Percentiles rank a stretch among this genome's conserved stretches.
phyloP scores from a whole-genome alignment of 2,888 invertebrate genomes.

The Drosophila ustulata region DNA sequence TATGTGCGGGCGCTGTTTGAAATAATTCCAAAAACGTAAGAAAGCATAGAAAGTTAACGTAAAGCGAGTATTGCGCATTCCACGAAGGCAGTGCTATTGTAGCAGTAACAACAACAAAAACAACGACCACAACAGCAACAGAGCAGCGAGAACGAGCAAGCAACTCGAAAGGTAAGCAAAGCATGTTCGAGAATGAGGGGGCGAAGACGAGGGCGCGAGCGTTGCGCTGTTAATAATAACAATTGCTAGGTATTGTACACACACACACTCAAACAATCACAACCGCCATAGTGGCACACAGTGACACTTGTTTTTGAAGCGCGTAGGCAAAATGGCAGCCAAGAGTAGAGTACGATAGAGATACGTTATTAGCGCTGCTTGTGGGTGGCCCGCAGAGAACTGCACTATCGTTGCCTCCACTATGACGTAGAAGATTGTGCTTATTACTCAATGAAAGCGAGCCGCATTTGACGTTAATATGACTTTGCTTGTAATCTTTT shows the following conservation, averaged over 20 bases:
- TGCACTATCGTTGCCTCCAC: neutral
- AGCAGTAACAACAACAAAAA: constrained; percentile 43
- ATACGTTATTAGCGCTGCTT: constrained; percentile 18
- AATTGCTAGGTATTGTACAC: constrained; percentile 66
- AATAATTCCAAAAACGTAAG: constrained; percentile 41
- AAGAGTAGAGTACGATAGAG: constrained; percentile 31
- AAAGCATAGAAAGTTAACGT: constrained; percentile 54
- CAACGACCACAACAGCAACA: constrained; percentile 20
- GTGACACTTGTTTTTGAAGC: constrained; percentile 66
- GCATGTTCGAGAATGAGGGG: constrained; percentile 45
- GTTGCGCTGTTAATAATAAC: constrained; percentile 66
- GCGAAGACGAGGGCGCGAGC: constrained; percentile 30
- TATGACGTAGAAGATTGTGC: constrained; percentile 5
- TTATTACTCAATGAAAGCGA: constrained; percentile 56
- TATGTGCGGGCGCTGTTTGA: constrained; percentile 72
- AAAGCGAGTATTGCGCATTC: constrained; percentile 72
- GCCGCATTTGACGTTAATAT: constrained; percentile 2
- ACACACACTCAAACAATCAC: constrained; percentile 23
- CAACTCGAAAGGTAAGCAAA: constrained; percentile 65
- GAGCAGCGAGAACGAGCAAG: constrained; percentile 51
- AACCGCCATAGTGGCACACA: constrained; percentile 41
- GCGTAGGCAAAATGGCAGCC: constrained; percentile 75
- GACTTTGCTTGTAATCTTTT: constrained; percentile 4
- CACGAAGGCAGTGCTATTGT: constrained; percentile 50
- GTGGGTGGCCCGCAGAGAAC: constrained; percentile 52